These are phyloP conservation scores for Cotesia typhae DNA, from an alignment of 1,140 invertebrate genomes.

Conservation along the genomic window DNA sequence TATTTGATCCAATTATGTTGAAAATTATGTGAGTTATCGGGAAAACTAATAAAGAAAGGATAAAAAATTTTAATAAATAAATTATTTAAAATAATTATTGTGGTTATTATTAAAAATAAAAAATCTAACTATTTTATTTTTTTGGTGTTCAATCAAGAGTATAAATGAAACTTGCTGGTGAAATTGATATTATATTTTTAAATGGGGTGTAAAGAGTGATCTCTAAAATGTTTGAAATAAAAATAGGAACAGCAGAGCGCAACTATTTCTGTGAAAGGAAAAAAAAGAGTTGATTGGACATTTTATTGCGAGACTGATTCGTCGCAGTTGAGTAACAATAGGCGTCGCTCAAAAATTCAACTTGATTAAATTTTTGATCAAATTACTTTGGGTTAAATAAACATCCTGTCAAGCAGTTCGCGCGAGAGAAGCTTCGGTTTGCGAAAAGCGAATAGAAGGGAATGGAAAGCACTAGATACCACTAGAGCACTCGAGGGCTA, in stretches of 20 bases:
- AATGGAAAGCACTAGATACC: too few species aligned
- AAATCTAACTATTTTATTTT: too few species aligned
- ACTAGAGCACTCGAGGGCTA: too few species aligned
- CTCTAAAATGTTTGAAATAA: background rate
- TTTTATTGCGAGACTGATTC: conserved; percentile 63
- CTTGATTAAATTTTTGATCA: conserved; percentile 68
- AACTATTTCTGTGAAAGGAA: background rate
- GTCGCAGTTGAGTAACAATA: conserved; percentile 49
- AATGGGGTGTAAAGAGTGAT: background rate
- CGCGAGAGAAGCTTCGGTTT: background rate
- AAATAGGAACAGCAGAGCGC: background rate
- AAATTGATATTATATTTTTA: background rate
- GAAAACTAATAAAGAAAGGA: too few species aligned
- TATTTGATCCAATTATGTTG: too few species aligned
- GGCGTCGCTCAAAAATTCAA: conserved; percentile 61
- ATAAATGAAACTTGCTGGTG: too few species aligned
- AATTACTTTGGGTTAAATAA: conserved; percentile 67
- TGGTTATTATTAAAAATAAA: too few species aligned
- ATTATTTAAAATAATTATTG: too few species aligned
- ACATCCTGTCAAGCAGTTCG: conserved; percentile 48
- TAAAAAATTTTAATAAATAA: too few species aligned
- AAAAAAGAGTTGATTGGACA: conserved; percentile 41
- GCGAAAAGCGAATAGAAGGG: background rate
- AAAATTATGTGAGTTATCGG: too few species aligned
- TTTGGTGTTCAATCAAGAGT: too few species aligned